Evolutionary conservation across 1,140 invertebrate species (phyloP), one percentile per base, ranked within the genome.

Genomic region (Periplaneta americana): DNA sequence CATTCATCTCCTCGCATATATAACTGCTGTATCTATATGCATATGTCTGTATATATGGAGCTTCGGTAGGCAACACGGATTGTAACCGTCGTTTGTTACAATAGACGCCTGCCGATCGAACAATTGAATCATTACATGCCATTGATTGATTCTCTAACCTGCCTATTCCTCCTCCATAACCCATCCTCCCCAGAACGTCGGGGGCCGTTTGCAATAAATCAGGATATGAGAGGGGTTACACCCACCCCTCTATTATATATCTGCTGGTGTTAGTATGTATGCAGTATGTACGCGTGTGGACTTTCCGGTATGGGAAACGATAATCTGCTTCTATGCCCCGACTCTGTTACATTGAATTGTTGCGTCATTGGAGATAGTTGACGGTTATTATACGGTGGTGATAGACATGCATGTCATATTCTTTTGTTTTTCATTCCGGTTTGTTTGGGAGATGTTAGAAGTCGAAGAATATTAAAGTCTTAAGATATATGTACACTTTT

Each of bases 111-210:
- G 76, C 76, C 36, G 76, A 78, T 78, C 76, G 76, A 28, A 78
- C 76, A 78, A 78, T 78, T 78, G 76, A 78, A 78, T 78, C 76
- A 78, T 78, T 78, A 36, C 76, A 78, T 78, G 76, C 76, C 34
- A 78, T 78, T 78, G 76, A 78, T 78, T 39, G 76, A 78, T 78
- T 78, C 76, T 28, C 1, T 66, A 66, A 66, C 48, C 48, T 66
- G 48, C n/a, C 48, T 28, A 66, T n/a, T 66, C 48, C 48, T 66
- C 22, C n/a, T n/a, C n/a, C n/a, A n/a, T n/a, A n/a, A n/a, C n/a
- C n/a, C n/a, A n/a, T n/a, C 8, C 48, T 66, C 22, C 48, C 48
- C 28, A n/a, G 22, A 28, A n/a, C 48, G 76, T 13, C 13, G 34
- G n/a, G n/a, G n/a, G 22, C 34, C 76, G 76, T 78, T 36, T 36